Conservation (phyloP, 2,797 vertebrate genomes). For the Acropternis orthonyx region DNA sequence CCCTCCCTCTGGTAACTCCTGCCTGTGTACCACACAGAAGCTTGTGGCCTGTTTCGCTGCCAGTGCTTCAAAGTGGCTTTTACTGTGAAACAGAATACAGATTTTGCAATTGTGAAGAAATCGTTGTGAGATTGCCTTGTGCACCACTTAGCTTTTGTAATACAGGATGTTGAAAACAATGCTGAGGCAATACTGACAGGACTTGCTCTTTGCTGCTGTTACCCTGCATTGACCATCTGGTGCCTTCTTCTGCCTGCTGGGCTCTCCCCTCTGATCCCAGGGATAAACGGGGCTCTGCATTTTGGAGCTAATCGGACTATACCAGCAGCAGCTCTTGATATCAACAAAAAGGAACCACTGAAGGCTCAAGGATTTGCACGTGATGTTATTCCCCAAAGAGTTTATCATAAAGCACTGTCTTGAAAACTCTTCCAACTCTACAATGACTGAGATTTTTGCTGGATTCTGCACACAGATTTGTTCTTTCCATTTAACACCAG, state of each 20-base stretch:
- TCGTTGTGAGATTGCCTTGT: neutral
- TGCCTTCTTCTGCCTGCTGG: neutral
- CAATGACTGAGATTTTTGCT: neutral
- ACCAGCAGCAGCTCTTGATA: neutral
- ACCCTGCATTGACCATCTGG: slow-evolving; percentile 18
- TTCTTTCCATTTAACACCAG: neutral
- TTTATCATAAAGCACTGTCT: neutral
- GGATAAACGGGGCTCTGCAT: slow-evolving; percentile 26
- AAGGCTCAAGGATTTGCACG: neutral
- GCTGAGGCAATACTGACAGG: neutral
- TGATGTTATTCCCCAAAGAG: neutral
- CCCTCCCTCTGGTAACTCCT: neutral
- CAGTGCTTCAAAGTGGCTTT: neutral
- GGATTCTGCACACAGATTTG: neutral
- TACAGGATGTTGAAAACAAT: neutral
- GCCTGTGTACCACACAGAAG: neutral
- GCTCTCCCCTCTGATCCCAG: neutral
- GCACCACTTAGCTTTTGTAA: neutral
- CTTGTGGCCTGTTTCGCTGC: neutral
- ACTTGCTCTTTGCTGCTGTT: neutral
- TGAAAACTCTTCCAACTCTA: neutral
- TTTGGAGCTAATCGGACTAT: slow-evolving; percentile 8
- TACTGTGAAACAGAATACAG: neutral
- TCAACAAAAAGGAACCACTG: neutral
- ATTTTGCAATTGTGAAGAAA: neutral